phyloP scores from a whole-genome alignment of 1,140 invertebrate species.

The Anastatus disparis region DNA sequence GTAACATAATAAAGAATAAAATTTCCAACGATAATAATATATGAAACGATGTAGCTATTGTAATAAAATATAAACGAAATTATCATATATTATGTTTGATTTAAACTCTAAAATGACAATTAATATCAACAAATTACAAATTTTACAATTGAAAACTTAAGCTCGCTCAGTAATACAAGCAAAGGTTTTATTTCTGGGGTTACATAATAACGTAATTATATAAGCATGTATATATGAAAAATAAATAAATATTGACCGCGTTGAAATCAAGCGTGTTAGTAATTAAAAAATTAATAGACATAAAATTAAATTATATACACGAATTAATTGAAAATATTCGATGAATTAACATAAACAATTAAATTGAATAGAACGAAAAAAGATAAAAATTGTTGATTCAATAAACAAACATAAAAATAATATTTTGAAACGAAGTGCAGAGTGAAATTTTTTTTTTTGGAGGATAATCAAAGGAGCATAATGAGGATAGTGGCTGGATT shows the following conservation, averaged over 20 bases:
- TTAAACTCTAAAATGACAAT: slow-evolving; percentile 3
- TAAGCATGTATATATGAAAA: slow-evolving; percentile 12
- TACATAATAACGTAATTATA: neutral
- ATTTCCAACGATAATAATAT: too few relatives aligned
- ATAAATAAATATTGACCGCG: neutral
- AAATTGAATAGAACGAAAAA: too few relatives aligned
- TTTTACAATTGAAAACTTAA: slow-evolving; percentile 23
- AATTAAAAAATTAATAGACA: neutral
- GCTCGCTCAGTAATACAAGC: slow-evolving; percentile 30
- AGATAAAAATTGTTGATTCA: neutral
- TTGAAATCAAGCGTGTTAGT: slow-evolving; percentile 28
- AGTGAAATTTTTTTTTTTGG: slow-evolving; percentile 25
- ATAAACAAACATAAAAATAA: neutral
- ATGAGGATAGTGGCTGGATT: slow-evolving; percentile 55
- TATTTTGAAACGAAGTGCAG: slow-evolving; percentile 28
- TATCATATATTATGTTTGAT: too few relatives aligned
- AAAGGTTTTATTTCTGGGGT: neutral
- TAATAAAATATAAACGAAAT: too few relatives aligned
- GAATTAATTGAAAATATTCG: neutral
- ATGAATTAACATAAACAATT: neutral
- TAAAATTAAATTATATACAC: neutral
- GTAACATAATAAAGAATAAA: too few relatives aligned
- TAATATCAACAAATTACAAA: neutral
- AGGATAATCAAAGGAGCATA: slow-evolving; percentile 48
- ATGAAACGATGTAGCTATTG: too few relatives aligned